Conservation (phyloP, 1,140 invertebrate genomes). For the Dolichoris vasculosae region DNA sequence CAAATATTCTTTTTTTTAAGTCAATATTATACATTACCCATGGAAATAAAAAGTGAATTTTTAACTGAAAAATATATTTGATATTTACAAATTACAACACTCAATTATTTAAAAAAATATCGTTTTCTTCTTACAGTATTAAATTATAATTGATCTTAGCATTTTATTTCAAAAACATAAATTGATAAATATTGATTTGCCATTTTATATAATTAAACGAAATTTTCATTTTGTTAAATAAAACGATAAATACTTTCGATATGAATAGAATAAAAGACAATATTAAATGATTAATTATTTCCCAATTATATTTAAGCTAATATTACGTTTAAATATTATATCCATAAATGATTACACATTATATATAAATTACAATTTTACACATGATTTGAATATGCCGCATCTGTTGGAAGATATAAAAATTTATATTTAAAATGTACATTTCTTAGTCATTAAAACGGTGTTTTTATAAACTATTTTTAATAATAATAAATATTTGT, state of each 20-base stretch:
- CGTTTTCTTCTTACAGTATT: not conserved
- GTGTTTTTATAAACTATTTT: conserved; percentile 30
- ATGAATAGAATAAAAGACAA: not conserved
- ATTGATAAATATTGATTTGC: too few relatives aligned
- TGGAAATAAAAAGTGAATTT: too few relatives aligned
- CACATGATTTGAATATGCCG: not conserved
- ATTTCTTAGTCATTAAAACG: conserved; percentile 33
- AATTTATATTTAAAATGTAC: conserved; percentile 23
- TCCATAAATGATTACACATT: not conserved
- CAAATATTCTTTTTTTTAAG: too few relatives aligned
- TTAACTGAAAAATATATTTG: too few relatives aligned
- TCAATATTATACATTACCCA: too few relatives aligned
- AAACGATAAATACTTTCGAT: too few relatives aligned
- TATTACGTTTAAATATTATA: not conserved
- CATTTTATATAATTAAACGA: too few relatives aligned
- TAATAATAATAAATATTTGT: conserved; percentile 2
- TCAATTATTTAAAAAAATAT: too few relatives aligned
- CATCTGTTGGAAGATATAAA: not conserved
- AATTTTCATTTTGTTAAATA: too few relatives aligned
- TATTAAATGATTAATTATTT: not conserved
- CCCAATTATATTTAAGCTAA: not conserved
- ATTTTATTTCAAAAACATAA: too few relatives aligned
- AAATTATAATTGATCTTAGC: not conserved
- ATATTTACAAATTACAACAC: too few relatives aligned
- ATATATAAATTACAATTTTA: conserved; percentile 1